phyloP scores from a whole-genome alignment of 2,797 vertebrate genomes.

The Peromyscus melanophrys region DNA sequence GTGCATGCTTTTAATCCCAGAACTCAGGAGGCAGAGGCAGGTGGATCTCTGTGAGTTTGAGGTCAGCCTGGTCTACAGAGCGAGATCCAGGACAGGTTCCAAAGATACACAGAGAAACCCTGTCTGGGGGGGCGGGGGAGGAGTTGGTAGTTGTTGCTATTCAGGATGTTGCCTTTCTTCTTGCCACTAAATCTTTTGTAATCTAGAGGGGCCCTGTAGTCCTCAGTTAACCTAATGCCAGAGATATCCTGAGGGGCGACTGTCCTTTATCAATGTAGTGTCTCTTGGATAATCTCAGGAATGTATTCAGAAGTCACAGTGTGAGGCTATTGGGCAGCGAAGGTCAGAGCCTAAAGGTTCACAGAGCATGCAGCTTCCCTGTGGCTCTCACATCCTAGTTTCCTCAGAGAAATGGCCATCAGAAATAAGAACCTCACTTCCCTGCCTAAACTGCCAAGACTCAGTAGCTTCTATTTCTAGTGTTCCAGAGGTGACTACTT shows the following conservation, averaged over 20 bases:
- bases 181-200: background rate
- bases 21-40: too few relatives aligned
- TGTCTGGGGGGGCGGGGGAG: too few relatives aligned
- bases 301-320: background rate
- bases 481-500: background rate
- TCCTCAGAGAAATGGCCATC: background rate
- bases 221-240: background rate
- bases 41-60: too few relatives aligned
- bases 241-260: rapidly evolving
- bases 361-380: too few relatives aligned
- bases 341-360: rapidly evolving
- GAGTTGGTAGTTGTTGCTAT: background rate
- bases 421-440: background rate
- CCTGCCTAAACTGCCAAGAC: background rate
- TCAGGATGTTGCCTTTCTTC: background rate
- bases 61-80: too few relatives aligned
- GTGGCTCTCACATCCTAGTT: background rate
- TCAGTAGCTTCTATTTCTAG: background rate
- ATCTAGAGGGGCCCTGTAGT: background rate
- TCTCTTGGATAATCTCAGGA: conserved; percentile 35
- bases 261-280: background rate
- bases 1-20: too few relatives aligned
- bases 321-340: rapidly evolving
- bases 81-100: too few relatives aligned
- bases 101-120: too few relatives aligned